Evolutionary conservation across 2,797 vertebrate genomes (phyloP).

Genomic region (Eospalax fontanierii): DNA sequence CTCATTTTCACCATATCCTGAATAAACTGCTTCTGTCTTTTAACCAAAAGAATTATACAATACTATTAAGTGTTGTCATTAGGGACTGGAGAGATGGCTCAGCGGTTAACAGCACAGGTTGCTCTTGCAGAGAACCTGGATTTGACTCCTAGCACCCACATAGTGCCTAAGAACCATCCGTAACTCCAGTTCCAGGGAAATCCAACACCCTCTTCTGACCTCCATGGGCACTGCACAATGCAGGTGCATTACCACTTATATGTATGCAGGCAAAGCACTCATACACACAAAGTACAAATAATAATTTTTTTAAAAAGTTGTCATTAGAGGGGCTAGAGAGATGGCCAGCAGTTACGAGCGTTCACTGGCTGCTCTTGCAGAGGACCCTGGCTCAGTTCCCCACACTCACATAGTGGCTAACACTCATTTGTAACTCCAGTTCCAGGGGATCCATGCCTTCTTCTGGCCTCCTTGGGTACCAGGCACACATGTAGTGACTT

Average conservation of each 20-base stretch:
- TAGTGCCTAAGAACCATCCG: background rate
- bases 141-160: background rate
- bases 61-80: too few relatives aligned
- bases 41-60: background rate
- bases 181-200: background rate
- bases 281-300: too few relatives aligned
- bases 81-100: background rate
- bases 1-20: slow-evolving; percentile 14
- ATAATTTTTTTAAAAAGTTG: too few relatives aligned
- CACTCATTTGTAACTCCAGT: background rate
- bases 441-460: background rate
- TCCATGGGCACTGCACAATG: background rate
- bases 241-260: background rate
- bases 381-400: background rate
- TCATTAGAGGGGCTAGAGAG: background rate
- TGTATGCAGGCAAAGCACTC: too few relatives aligned
- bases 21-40: slow-evolving; percentile 30
- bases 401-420: background rate
- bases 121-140: too few relatives aligned
- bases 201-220: background rate
- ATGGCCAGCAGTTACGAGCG: background rate
- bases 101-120: background rate
- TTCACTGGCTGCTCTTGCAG: background rate
- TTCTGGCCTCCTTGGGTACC: background rate
- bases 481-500: background rate